Evolutionary conservation across 2,113 vertebrate species (phyloP).

Genomic region (Tragelaphus scriptus): DNA sequence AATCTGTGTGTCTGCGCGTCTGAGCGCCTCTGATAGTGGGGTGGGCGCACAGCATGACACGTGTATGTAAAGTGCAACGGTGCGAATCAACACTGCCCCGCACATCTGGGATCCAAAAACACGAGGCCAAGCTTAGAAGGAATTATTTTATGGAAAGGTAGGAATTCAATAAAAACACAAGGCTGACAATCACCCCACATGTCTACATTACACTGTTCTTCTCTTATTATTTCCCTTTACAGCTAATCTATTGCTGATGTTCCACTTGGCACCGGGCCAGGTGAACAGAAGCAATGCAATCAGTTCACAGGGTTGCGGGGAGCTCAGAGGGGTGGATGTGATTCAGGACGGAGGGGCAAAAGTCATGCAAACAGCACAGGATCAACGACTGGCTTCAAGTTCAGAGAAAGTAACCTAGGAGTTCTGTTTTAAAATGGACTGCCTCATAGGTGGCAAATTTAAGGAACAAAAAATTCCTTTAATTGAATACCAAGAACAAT

Average conservation of each 20-base stretch:
- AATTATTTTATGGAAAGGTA: slow-evolving; percentile 27
- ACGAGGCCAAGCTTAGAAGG: neutral
- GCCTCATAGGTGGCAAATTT: neutral
- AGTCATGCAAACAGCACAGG: neutral
- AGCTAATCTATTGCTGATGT: neutral
- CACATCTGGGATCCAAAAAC: neutral
- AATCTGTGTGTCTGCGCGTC: neutral
- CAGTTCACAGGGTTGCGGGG: neutral
- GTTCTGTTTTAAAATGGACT: neutral
- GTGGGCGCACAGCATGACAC: neutral
- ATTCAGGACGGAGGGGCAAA: neutral
- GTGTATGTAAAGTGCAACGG: neutral
- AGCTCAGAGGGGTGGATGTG: neutral
- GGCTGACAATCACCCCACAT: neutral
- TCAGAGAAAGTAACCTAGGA: neutral
- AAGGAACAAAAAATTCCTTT: neutral
- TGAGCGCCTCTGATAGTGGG: neutral
- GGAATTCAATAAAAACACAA: slow-evolving; percentile 25
- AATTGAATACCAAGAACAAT: neutral
- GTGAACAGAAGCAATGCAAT: neutral
- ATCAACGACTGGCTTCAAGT: neutral
- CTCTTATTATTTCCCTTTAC: neutral
- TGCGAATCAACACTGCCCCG: neutral
- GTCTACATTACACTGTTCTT: neutral
- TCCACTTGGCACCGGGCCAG: neutral